phyloP scores from a whole-genome alignment of 2,888 invertebrate species.

The Cordilura impudica region DNA sequence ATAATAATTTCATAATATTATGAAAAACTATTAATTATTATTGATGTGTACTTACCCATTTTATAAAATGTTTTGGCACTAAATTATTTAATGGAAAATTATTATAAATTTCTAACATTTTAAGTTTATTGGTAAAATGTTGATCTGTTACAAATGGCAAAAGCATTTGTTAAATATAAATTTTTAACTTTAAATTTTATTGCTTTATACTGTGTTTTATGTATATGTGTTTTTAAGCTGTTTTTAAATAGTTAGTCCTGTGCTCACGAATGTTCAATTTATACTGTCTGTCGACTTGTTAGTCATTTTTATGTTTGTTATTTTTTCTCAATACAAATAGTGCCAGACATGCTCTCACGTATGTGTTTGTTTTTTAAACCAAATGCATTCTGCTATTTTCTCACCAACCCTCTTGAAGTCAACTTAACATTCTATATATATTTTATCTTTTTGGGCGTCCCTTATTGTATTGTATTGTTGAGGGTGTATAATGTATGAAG shows the following conservation, averaged over 20 bases:
- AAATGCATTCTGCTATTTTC: constrained; percentile 30
- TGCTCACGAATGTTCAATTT: constrained; percentile 56
- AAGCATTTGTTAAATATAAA: constrained; percentile 60
- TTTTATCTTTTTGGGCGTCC: neutral
- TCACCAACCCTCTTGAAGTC: constrained; percentile 4
- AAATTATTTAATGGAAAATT: constrained; percentile 65
- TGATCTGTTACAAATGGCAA: constrained; percentile 65
- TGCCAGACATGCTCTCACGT: neutral
- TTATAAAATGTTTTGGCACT: constrained; percentile 64
- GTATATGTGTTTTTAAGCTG: constrained; percentile 10
- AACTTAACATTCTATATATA: neutral
- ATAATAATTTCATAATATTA: constrained; percentile 23
- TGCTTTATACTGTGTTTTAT: constrained; percentile 2
- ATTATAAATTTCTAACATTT: constrained; percentile 66
- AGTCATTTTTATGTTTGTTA: constrained; percentile 6
- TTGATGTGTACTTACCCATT: constrained; percentile 57
- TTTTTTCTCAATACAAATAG: neutral
- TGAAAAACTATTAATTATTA: neutral
- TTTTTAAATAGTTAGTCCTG: neutral
- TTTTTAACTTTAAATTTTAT: neutral
- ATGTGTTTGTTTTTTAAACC: neutral
- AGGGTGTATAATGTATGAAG: neutral
- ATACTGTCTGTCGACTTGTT: constrained; percentile 53
- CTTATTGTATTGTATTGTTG: neutral
- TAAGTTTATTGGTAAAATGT: constrained; percentile 58